A percentile compares a stretch with the other conserved stretches of the same genome.
phyloP scores from a whole-genome alignment of 2,113 vertebrate genomes.

The Rattus norvegicus region GRCr8 NC_086033.1:73361501-73362000 shows the following conservation, averaged over 20 bases:
- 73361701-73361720: not conserved
- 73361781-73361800: not conserved
- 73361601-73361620: not conserved
- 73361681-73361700: not conserved
- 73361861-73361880: not conserved
- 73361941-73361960: not conserved
- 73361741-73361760: not conserved
- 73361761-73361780: not conserved
- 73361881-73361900: not conserved
- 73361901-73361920: not conserved
- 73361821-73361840: not conserved
- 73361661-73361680: not conserved
- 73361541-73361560: not conserved
- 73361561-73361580: not conserved
- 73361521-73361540: not conserved
- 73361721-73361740: not conserved
- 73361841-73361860: not conserved
- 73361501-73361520: not conserved
- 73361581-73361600: not conserved
- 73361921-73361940: not conserved
- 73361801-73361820: constrained; percentile 14
- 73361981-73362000: not conserved
- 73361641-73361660: not conserved
- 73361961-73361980: not conserved
- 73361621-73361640: not conserved